Conservation (phyloP, 2,888 invertebrate species). For the Spisula subtruncata region DNA sequence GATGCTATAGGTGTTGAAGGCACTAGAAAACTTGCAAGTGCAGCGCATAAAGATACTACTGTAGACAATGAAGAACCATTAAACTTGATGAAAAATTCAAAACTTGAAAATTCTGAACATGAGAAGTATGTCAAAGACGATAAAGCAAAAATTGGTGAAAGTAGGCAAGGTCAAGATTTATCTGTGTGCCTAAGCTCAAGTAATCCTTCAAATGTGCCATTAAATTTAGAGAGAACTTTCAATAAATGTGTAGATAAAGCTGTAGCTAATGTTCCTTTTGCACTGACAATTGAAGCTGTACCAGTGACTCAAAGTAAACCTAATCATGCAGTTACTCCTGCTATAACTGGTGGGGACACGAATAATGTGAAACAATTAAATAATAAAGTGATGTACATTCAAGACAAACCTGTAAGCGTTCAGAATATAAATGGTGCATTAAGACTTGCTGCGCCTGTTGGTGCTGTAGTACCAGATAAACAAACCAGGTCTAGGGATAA, state of each 20-base stretch:
- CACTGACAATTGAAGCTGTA: neutral
- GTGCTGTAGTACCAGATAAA: neutral
- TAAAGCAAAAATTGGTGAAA: neutral
- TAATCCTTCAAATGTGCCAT: neutral
- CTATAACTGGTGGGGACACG: neutral
- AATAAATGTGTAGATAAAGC: neutral
- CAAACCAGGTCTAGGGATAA: neutral
- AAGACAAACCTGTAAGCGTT: slow-evolving; percentile 4
- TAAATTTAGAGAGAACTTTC: neutral
- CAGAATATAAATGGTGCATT: neutral
- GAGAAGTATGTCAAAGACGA: neutral
- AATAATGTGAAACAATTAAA: neutral
- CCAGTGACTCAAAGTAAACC: neutral
- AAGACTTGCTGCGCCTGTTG: neutral
- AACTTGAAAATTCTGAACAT: neutral
- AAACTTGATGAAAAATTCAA: neutral
- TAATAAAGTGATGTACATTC: slow-evolving; percentile 17
- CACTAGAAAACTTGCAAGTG: neutral
- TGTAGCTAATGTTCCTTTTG: neutral
- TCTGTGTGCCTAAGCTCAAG: neutral
- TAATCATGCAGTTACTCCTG: neutral
- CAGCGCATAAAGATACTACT: neutral
- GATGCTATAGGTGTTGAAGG: neutral
- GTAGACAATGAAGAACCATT: neutral
- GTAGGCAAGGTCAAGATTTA: neutral